Evolutionary conservation across 2,113 vertebrate genomes (phyloP), one percentile per base, ranked within the genome.

Genomic region (Piaya cayana): DNA sequence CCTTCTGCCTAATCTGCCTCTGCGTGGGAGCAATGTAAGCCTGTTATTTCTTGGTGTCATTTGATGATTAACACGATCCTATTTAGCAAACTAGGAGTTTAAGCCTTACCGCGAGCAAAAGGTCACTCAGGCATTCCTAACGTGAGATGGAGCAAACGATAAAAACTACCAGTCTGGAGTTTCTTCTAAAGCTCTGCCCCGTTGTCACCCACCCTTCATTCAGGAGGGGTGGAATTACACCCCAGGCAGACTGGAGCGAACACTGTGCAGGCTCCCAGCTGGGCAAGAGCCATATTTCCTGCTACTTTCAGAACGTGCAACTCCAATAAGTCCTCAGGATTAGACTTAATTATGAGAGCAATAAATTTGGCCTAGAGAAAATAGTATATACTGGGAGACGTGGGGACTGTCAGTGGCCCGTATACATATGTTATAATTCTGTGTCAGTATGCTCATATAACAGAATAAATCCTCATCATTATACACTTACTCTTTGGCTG

Each of bases 301-400:
- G 30, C 76, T 83, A 58, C 79, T 64, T 90, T 84, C 82, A 83
- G 49, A 88, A 88, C 1, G 7, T 32, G 64, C 43, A 86, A 94
- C 90, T 94, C 79, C 92, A 90, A 86, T 90, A 92, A 93, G 71
- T 70, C 76, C 53, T 90, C 47, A 45, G 82, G 58, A 92, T 53
- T 90, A 36, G 45, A 88, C 76, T 83, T 92, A 92, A 95, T 96
- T 90, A 86, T 65, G 64, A 90, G 49, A 86, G 90, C 84, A 96
- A 93, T 95, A 88, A 92, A 96, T 94, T 62, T 79, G 72, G 72
- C 65, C 86, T 58, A 86, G 64, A 93, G 86, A 94, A 97, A 97
- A 95, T 32, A 93, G 92, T 94, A 93, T 88, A 96, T 69, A 92
- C 69, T 56, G 52, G 63, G 62, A 92, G 86, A 89, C 65, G 71